A percentile compares a stretch with the other conserved stretches of the same genome.
These are phyloP conservation scores for Poicephalus gulielmi DNA, from an alignment of 2,113 vertebrate species.

Conservation along the genomic window DNA sequence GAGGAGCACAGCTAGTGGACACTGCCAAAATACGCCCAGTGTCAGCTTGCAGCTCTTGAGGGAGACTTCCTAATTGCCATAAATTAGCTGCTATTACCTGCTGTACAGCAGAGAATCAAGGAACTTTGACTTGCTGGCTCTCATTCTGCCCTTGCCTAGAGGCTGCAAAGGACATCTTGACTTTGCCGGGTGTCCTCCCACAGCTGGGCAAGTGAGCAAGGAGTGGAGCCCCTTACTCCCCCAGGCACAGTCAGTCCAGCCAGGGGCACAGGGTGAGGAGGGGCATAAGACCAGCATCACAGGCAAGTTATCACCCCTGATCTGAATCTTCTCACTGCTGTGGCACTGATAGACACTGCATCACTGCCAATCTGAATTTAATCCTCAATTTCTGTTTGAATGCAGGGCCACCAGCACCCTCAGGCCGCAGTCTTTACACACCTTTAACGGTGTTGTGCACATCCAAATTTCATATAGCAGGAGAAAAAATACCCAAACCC, in stretches of 20 bases:
- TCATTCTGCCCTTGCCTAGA: neutral
- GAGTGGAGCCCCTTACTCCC: neutral
- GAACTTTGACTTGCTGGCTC: neutral
- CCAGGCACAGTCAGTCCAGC: fast-evolving
- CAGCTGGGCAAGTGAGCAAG: neutral
- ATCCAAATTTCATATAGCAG: neutral
- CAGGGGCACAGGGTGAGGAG: neutral
- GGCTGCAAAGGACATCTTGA: neutral
- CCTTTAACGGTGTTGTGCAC: neutral
- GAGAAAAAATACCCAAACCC: neutral
- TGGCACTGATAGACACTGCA: neutral
- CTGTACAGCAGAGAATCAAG: neutral
- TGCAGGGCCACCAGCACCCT: neutral
- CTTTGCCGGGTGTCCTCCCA: neutral
- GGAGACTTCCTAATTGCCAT: neutral
- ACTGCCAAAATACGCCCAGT: neutral
- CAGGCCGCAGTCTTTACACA: neutral
- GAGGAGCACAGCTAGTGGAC: neutral
- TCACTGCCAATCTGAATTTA: neutral
- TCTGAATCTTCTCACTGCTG: neutral
- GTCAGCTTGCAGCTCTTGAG: neutral
- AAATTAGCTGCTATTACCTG: neutral
- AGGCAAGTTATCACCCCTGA: fast-evolving
- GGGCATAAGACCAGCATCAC: neutral
- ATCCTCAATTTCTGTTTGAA: neutral